Evolutionary conservation across 2,797 vertebrate species (phyloP).

Genomic region (Champsocephalus gunnari): DNA sequence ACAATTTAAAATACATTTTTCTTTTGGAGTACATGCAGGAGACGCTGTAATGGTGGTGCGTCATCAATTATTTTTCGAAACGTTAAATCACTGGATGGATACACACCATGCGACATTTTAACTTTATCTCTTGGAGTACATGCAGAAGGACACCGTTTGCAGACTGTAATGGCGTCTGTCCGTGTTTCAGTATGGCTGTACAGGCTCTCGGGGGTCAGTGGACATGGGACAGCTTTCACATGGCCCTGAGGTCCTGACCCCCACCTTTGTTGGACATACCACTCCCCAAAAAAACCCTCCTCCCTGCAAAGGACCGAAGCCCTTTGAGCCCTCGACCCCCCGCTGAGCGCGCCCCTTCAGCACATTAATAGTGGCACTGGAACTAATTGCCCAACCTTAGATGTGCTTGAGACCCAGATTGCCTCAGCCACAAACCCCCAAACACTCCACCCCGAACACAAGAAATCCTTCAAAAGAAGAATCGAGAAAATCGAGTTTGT

Average conservation of each 20-base stretch:
- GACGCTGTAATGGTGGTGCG: too few species aligned
- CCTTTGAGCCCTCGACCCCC: conserved; percentile 83
- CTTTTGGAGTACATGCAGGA: too few species aligned
- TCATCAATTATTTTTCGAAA: too few species aligned
- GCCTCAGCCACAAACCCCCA: conserved; percentile 74
- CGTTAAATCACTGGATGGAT: too few species aligned
- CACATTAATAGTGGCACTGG: conserved; percentile 85
- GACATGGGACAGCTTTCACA: conserved; percentile 81
- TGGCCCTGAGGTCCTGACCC: conserved; percentile 85
- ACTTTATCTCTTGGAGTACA: too few species aligned
- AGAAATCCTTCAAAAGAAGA: conserved; percentile 75
- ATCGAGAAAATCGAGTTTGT: conserved; percentile 71
- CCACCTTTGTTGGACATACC: conserved; percentile 75
- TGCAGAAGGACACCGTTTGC: too few species aligned
- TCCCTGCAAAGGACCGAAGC: conserved; percentile 68
- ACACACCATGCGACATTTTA: too few species aligned
- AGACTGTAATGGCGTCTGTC: conserved; percentile 15
- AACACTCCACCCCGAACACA: conserved; percentile 73
- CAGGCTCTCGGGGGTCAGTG: conserved; percentile 69
- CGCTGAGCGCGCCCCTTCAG: conserved; percentile 80
- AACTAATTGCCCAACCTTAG: conserved; percentile 86
- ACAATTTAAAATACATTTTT: too few species aligned
- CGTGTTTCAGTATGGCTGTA: conserved; percentile 29
- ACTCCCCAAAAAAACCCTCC: conserved; percentile 46
- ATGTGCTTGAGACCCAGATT: conserved; percentile 82